Evolutionary conservation across 2,113 vertebrate genomes (phyloP), one percentile per base, ranked within the genome.

Genomic region (Hypocryptadius cinnamomeus): DNA sequence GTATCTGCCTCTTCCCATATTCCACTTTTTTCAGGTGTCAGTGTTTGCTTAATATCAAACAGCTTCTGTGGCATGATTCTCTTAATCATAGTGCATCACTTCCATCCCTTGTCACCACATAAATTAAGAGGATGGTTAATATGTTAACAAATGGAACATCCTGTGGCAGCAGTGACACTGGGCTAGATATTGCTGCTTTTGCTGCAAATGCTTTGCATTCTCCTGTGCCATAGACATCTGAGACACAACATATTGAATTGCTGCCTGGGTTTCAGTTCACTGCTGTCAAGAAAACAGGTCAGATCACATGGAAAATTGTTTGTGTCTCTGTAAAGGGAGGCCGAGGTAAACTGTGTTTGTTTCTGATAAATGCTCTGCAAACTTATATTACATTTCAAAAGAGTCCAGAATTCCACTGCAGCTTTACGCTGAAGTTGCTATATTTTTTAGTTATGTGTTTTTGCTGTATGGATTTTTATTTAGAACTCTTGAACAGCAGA

Each of bases 271-370:
- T 90, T 83, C 57, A 57, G 85, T 68, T 90, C 48, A 74, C 44
- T 90, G 56, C 87, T 90, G 50, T 87, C 76, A 88, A 63, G 82
- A 74, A 94, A 94, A 74, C n/a, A 80, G 80, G 79, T 92, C 69
- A 90, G 68, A 76, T 83, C 72, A 71, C 47, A 50, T 64, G 71
- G 87, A 92, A 90, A 90, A 84, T 91, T 63, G 56, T 79, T 84
- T 71, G 31, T 89, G 63, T 72, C 47, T n/a, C 86, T 82, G 69
- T 64, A 80, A 94, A 90, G 64, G 42, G 69, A 96, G 56, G 37
- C 47, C 25, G 48, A 37, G 64, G 59, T 83, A 78, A 61, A 92
- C 60, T 47, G 35, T 44, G 51, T 53, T 44, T 86, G 40, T 83
- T 90, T 90, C 65, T 88, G 87, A 83, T 78, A 87, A 92, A 68